Percentiles rank a stretch among this genome's conserved stretches.
Conservation (phyloP, 2,888 invertebrate genomes). For the Tetropium fuscum region DNA sequence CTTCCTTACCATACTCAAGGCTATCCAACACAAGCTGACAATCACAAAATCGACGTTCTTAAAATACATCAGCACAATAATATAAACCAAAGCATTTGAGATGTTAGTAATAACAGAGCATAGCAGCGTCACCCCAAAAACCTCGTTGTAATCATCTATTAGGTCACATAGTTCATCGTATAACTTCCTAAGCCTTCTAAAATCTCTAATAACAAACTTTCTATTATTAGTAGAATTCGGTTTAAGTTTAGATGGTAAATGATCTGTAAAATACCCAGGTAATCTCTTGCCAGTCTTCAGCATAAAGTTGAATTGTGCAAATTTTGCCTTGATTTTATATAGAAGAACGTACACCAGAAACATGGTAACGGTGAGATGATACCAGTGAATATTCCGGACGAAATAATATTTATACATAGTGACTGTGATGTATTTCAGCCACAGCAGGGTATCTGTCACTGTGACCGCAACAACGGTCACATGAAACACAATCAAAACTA, state of each 20-base stretch:
- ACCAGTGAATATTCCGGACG: background rate
- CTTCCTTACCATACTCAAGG: conserved; percentile 9
- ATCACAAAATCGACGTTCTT: background rate
- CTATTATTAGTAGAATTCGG: background rate
- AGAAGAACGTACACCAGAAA: background rate
- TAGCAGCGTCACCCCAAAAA: conserved; percentile 21
- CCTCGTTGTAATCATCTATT: conserved; percentile 17
- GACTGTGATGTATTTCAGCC: background rate
- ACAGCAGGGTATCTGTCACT: background rate
- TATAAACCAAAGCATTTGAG: conserved; percentile 1
- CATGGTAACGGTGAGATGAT: background rate
- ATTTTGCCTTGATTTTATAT: background rate
- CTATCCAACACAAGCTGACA: conserved; percentile 1
- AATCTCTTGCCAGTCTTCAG: background rate
- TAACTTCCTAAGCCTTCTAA: background rate
- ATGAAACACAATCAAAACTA: background rate
- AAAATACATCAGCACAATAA: background rate
- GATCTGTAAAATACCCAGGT: background rate
- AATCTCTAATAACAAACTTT: background rate
- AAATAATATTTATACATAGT: background rate
- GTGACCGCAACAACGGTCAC: background rate
- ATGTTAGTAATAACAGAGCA: conserved; percentile 6
- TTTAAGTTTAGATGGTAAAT: background rate
- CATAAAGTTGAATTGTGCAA: background rate
- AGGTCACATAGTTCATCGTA: conserved; percentile 16